Conservation (phyloP, 2,113 vertebrate genomes). For the Atractosteus spatula region DNA sequence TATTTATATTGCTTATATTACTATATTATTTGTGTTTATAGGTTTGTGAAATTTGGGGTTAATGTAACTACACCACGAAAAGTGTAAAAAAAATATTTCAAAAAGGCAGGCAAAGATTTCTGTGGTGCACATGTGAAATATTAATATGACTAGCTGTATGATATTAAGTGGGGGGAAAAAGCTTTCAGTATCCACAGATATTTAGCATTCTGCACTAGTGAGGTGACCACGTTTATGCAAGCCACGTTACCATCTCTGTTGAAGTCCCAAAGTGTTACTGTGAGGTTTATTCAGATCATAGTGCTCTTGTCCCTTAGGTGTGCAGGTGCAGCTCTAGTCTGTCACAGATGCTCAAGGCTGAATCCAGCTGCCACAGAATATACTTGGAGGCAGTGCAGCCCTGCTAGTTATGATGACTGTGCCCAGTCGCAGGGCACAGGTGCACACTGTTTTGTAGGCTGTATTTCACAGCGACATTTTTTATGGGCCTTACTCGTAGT, state of each 20-base stretch:
- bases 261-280: not conserved
- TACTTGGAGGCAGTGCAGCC: constrained; percentile 25
- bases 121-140: too few species aligned
- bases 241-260: not conserved
- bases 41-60: too few species aligned
- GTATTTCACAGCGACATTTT: constrained; percentile 21
- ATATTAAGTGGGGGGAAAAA: too few species aligned
- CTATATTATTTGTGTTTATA: too few species aligned
- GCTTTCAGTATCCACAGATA: too few species aligned
- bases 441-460: constrained; percentile 27
- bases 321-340: constrained; percentile 62
- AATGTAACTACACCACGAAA: too few species aligned
- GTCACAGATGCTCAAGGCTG: constrained; percentile 55
- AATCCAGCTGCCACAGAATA: constrained; percentile 59
- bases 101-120: too few species aligned
- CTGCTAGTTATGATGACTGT: constrained; percentile 12
- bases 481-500: constrained; percentile 10
- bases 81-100: too few species aligned
- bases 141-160: too few species aligned
- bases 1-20: too few species aligned
- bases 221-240: constrained; percentile 1
- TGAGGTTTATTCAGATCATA: not conserved
- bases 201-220: not conserved
- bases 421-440: constrained; percentile 23
- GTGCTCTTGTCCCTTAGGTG: constrained; percentile 47